Evolutionary conservation across 2,888 invertebrate genomes (phyloP).

Genomic region (Teleogryllus oceanicus): DNA sequence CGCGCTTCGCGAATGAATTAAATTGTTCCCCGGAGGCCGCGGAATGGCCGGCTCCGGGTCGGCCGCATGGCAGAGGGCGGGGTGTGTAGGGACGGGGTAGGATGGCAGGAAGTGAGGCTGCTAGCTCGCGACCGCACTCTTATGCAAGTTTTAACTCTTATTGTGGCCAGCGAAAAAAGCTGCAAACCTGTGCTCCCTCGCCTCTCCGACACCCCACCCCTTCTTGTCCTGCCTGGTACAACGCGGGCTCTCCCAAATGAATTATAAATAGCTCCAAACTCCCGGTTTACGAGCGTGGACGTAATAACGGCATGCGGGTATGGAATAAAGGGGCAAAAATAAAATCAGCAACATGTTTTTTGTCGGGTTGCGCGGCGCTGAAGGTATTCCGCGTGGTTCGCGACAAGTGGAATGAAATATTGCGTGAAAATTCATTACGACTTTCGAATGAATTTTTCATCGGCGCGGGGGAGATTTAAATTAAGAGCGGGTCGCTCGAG

Average conservation of each 20-base stretch:
- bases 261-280: not conserved
- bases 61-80: too few relatives aligned
- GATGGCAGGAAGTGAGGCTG: too few relatives aligned
- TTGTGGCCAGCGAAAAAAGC: too few relatives aligned
- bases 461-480: not conserved
- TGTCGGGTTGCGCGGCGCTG: not conserved
- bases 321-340: slow-evolving; percentile 9
- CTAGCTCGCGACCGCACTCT: too few relatives aligned
- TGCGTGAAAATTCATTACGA: slow-evolving; percentile 18
- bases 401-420: slow-evolving; percentile 9
- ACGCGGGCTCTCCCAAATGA: not conserved
- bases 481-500: not conserved
- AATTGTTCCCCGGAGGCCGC: too few relatives aligned
- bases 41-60: too few relatives aligned
- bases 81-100: too few relatives aligned
- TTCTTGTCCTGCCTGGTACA: too few relatives aligned
- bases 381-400: not conserved
- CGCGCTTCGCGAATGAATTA: too few relatives aligned
- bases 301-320: not conserved
- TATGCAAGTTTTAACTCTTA: too few relatives aligned
- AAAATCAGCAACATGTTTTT: slow-evolving; percentile 12
- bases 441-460: not conserved
- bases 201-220: too few relatives aligned
- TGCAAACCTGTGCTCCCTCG: too few relatives aligned
- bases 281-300: not conserved